Base-by-base conservation (phyloP, 2,797 vertebrate species). In the Mareca strepera region DNA sequence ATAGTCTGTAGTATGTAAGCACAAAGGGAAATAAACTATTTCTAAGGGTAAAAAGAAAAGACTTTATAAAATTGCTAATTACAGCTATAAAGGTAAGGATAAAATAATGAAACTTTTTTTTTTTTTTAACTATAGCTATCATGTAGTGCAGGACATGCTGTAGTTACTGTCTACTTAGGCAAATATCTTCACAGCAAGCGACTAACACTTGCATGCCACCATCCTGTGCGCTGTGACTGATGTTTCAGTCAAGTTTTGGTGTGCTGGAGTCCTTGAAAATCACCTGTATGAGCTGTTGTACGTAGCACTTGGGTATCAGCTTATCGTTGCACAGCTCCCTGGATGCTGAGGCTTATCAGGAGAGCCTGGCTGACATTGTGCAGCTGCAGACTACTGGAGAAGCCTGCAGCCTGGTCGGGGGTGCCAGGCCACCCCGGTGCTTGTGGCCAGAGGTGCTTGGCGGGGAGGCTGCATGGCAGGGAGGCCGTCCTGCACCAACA, bases 151-250 rank as follows among this genome's bases (percentile, higher is more conserved):
- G 15, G 73, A 6, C 1, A 1, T 12, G n/a, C 35, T 5, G 60
- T 18, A 28, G 33, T 17, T 4, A 20, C 10, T 26, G 79, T 43
- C 18, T 22, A 6, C 44, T 6, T 6, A 50, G 26, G 33, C 62
- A 17, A 15, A 29, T 26, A 5, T 31, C 50, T 41, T 17, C 3
- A 3, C 6, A 39, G n/a, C 8, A 2, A 1, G 3, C 2, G 9
- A 9, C 33, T 48, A 2, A 3, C 22, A 1, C 14, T 6, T 0
- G 17, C 3, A 1, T 5, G 3, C 39, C 59, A 7, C 37, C 0
- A 1, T 46, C 25, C 50, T 37, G 7, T 28, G 50, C 17, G 0
- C 15, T n/a, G 2, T 14, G n/a, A 12, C 5, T 2, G 0, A 8
- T 11, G 12, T 37, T 29, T 15, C 4, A 0, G 12, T 16, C 26